Conservation (phyloP, 2,888 invertebrate species). For the Leistus spinibarbis region DNA sequence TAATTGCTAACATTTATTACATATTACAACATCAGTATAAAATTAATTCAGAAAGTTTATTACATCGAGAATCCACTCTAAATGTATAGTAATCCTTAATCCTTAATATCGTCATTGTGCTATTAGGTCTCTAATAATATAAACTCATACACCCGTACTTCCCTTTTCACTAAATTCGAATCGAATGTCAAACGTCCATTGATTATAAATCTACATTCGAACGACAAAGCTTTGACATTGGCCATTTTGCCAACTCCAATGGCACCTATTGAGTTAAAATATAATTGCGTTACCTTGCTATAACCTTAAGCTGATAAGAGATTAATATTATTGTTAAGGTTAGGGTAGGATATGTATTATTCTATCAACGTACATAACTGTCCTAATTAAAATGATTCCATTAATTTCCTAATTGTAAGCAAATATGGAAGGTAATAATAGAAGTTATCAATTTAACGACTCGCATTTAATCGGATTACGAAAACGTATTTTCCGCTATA, state of each 20-base stretch:
- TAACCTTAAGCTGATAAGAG: not conserved
- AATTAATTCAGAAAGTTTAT: no score
- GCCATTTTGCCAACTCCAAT: not conserved
- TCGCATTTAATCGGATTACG: no score
- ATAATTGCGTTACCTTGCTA: not conserved
- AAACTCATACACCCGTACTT: not conserved
- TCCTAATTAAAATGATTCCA: not conserved
- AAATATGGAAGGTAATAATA: not conserved
- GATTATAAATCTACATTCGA: not conserved
- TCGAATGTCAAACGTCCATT: not conserved
- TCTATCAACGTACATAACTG: no score
- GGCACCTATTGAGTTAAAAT: not conserved
- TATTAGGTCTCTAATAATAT: not conserved
- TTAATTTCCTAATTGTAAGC: not conserved
- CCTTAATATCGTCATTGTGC: not conserved
- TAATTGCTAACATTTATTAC: no score
- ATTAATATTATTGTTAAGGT: not conserved
- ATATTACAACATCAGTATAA: no score
- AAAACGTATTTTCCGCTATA: no score
- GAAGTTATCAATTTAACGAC: not conserved
- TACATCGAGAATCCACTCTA: no score
- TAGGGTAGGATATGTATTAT: not conserved
- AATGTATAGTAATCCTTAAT: no score
- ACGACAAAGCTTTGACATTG: not conserved
- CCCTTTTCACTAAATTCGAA: not conserved